Conservation (phyloP, 1,140 invertebrate genomes). For the Drosophila gunungcola region DNA sequence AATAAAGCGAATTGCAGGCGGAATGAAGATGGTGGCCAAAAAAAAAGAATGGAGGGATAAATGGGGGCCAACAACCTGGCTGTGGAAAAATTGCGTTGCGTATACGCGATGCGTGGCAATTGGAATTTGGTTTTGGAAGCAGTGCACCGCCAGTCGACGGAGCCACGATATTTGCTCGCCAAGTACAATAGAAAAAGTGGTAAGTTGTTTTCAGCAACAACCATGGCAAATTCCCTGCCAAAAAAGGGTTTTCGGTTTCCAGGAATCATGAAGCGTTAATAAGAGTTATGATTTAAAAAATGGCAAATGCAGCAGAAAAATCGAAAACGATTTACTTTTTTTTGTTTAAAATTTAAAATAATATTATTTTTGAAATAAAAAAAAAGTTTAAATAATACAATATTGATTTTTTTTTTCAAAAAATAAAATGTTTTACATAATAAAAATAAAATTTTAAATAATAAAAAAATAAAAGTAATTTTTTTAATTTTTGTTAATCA, state of each 20-base stretch:
- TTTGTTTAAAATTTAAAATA: no score
- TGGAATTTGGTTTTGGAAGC: constrained; percentile 74
- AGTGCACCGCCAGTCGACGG: constrained; percentile 51
- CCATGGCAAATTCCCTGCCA: constrained; percentile 33
- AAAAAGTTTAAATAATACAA: no score
- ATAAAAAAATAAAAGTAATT: no score
- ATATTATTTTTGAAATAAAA: no score
- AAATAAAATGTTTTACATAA: no score
- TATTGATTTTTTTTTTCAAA: no score
- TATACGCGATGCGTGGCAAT: constrained; percentile 80
- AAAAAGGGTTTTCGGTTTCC: neutral
- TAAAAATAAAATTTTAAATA: no score
- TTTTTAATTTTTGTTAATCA: no score
- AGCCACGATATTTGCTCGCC: constrained; percentile 71
- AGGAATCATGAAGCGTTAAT: no score
- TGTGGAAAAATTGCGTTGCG: constrained; percentile 57
- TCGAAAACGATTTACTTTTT: no score
- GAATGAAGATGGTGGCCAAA: constrained; percentile 9
- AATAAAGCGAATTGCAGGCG: constrained; percentile 66
- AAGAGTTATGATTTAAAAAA: no score
- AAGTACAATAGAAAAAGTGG: constrained; percentile 68
- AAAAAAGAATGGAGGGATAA: neutral
- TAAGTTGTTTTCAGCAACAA: neutral
- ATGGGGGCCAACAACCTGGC: constrained; percentile 33
- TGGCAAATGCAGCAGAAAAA: no score